Base-by-base conservation (phyloP, 2,113 vertebrate species). In the Enhydra lutris region DNA sequence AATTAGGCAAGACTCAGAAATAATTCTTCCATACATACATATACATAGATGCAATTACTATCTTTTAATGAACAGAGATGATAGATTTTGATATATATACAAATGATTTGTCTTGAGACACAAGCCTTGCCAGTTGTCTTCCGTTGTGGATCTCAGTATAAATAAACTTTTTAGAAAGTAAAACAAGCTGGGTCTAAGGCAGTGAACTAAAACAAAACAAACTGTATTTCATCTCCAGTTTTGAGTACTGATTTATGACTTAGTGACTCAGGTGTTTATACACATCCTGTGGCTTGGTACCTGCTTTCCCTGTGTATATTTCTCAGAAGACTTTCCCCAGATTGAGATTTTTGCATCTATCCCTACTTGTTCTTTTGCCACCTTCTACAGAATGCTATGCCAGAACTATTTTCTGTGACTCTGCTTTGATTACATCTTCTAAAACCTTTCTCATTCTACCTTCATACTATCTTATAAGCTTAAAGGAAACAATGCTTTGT, bases 401-500 rank as follows among this genome's bases (percentile, higher is more conserved):
- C 55, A 94, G 63, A 65, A 61, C n/a, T 94, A 24, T 63, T 87
- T 93, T 83, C 57, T 71, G 50, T 92, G 78, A 91, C 61, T 95
- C 61, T 87, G 42, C 74, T 83, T 85, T 81, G 90, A 94, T 81
- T 52, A 20, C 2, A 29, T 55, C 18, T 88, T 85, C 65, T 89
- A 91, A 21, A 82, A 69, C 20, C 39, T 81, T 86, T 82, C 55
- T 80, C 50, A 79, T 3, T 36, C 21, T 63, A 71, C 20, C 9
- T 17, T 71, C 10, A 36, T 1, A 31, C 36, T 90, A 14, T 31
- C 57, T 94, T 86, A 83, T 23, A 92, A 65, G 73, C n/a, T 63
- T 76, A 31, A 86, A 80, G 34, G 73, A 91, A 61, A 50, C 10
- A 91, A 84, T 42, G 13, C 8, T 50, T 6, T 4, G 18, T 47